Base-by-base conservation (phyloP, 2,113 vertebrate species). In the Sitta europaea region DNA sequence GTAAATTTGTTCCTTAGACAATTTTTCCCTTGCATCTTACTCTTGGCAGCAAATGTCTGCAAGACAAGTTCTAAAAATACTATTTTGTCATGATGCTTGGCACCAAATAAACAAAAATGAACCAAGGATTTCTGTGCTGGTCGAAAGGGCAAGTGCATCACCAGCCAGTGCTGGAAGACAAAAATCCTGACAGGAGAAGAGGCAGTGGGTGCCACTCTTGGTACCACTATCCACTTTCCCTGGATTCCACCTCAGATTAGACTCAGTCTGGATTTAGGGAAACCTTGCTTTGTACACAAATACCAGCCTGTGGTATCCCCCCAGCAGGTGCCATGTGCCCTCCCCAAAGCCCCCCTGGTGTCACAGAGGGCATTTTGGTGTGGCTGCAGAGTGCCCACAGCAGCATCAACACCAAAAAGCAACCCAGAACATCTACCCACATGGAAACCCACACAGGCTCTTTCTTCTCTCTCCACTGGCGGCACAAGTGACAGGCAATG, bases 381-480 rank as follows among this genome's bases (percentile, higher is more conserved):
- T 33, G 43, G 7, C 47, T 25, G 20, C 55, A 73, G 29, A 54
- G 20, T 23, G n/a, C 27, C 68, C 16, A 6, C 12, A 51, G 5
- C 54, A 77, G n/a, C 53, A 59, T 2, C 27, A 21, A 7, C 28
- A 31, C 8, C 28, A 48, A 61, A 61, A 80, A 6, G 13, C 62
- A 92, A 58, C 25, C 5, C 9, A 33, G 50, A 74, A 14, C 28
- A 9, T 11, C 9, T 42, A 35, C 25, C 21, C 24, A 18, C 1
- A 0, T 3, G 47, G 31, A 84, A 73, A 25, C 10, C 29, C 29
- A 25, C 33, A 10, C 2, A 3, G 33, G 21, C 2, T 42, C n/a
- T 7, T 21, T 14, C 42, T 58, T 28, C 47, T 36, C 27, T 23
- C 51, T 47, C 74, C 31, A 24, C 1, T 12, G 5, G 53, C 4